phyloP scores from a whole-genome alignment of 2,888 invertebrate genomes.

The Leptinotarsa tumamoca region DNA sequence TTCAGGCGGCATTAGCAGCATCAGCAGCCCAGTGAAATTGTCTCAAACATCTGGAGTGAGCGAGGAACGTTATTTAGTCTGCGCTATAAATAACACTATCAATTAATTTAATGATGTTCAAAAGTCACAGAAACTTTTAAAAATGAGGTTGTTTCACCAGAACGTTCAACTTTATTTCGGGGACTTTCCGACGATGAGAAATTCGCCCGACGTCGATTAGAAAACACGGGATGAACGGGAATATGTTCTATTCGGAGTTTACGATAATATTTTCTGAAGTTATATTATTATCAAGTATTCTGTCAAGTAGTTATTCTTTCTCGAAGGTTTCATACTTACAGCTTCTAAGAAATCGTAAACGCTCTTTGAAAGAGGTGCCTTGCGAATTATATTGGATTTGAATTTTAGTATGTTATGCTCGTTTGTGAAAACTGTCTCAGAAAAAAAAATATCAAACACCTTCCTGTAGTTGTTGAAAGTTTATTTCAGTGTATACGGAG shows the following conservation, averaged over 20 bases:
- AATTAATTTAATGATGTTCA: slow-evolving; percentile 63
- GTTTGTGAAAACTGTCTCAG: too few relatives aligned
- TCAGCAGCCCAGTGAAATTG: slow-evolving; percentile 48
- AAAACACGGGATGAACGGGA: background rate
- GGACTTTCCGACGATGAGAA: slow-evolving; percentile 26
- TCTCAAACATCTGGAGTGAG: slow-evolving; percentile 58
- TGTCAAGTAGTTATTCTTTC: too few relatives aligned
- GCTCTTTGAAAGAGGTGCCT: too few relatives aligned
- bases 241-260: background rate
- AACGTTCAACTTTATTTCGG: slow-evolving; percentile 55
- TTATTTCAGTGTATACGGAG: too few relatives aligned
- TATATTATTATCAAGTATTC: too few relatives aligned
- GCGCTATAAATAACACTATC: slow-evolving; percentile 64
- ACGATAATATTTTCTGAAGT: background rate
- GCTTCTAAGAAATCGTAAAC: too few relatives aligned
- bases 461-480: too few relatives aligned
- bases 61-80: slow-evolving; percentile 61
- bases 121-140: slow-evolving; percentile 60
- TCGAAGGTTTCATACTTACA: too few relatives aligned
- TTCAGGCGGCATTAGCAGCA: slow-evolving; percentile 6
- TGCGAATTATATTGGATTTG: too few relatives aligned
- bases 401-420: too few relatives aligned
- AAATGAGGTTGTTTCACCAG: slow-evolving; percentile 61
- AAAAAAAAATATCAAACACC: too few relatives aligned
- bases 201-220: slow-evolving; percentile 15